Base-by-base conservation (phyloP, 2,797 vertebrate species). In the Epinephelus coioides region DNA sequence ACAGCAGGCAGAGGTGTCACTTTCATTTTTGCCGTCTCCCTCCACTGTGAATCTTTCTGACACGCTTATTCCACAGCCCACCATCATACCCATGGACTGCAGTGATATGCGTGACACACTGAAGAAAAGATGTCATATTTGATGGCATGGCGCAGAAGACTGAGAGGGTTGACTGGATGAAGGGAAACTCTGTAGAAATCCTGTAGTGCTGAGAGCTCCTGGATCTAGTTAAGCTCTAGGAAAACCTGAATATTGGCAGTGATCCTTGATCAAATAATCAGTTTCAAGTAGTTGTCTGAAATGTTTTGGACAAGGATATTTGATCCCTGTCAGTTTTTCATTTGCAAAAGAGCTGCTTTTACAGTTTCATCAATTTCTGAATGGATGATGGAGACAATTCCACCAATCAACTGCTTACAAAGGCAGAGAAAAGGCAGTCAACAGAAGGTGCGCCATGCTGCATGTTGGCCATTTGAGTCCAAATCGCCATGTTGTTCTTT, bases 1-100 rank as follows among this genome's bases (percentile, higher is more conserved):
- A n/a, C 69, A 83, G 84, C 86, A 86, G 80, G 83, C 79, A 71
- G 86, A 88, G 67, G 85, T 88, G 92, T 89, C 87, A 86, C 77
- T 86, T 91, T 84, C 76, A 85, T 87, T 88, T 86, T 62, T 72
- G 84, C 70, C n/a, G 11, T 82, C 81, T 75, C 68, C 79, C 49
- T 76, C 64, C 12, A 4, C 81, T 54, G 59, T 72, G 38, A 89
- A 88, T 85, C 79, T 81, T 71, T 83, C 23, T 88, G 91, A 91
- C 90, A 80, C 2, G 70, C 64, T 70, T 61, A 78, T 59, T 73
- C 69, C 79, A 55, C 75, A 43, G 83, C 74, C 77, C 59, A 76
- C 76, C 82, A 78, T 77, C 65, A 47, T 55, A 55, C 14, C 54
- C 60, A 66, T 40, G 70, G 49, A 68, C 76, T 13, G 67, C 71